These are phyloP conservation scores for Tragelaphus scriptus DNA, from an alignment of 2,113 vertebrate species.

Conservation along the genomic window DNA sequence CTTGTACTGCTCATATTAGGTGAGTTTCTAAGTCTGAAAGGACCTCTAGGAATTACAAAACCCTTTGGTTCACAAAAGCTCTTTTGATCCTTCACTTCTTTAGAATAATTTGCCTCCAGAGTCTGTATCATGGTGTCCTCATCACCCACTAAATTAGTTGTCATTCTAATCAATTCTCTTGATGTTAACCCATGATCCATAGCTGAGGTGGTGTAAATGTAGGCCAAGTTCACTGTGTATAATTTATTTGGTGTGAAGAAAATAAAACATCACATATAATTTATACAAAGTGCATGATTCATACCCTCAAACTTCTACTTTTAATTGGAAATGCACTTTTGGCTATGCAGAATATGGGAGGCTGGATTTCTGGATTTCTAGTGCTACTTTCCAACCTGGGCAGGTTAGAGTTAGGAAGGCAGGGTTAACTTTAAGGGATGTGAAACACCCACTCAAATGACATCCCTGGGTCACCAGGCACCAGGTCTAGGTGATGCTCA, in stretches of 20 bases:
- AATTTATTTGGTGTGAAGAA: conserved; percentile 53
- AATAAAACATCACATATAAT: conserved; percentile 50
- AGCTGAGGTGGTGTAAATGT: not conserved
- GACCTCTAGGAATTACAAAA: not conserved
- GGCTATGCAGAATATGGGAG: conserved; percentile 37
- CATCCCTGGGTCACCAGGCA: not conserved
- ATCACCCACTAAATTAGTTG: conserved; percentile 2
- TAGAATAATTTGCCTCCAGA: not conserved
- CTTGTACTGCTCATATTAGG: not conserved
- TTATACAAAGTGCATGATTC: not conserved
- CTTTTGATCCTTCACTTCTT: not conserved
- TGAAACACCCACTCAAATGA: accelerated
- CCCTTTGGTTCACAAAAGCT: not conserved
- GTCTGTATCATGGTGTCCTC: not conserved
- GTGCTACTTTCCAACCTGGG: not conserved
- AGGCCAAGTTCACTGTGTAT: conserved; percentile 17
- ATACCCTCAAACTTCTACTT: not conserved
- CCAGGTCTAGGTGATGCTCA: not conserved
- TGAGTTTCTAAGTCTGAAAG: not conserved
- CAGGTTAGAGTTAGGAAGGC: not conserved
- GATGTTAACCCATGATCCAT: not conserved
- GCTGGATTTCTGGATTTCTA: not conserved
- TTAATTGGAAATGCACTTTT: conserved; percentile 37
- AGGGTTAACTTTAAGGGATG: accelerated
- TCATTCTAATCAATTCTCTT: not conserved